Evolutionary conservation across 2,888 invertebrate genomes (phyloP), one percentile per base, ranked within the genome.

Genomic region (Azorinus chamasolen): DNA sequence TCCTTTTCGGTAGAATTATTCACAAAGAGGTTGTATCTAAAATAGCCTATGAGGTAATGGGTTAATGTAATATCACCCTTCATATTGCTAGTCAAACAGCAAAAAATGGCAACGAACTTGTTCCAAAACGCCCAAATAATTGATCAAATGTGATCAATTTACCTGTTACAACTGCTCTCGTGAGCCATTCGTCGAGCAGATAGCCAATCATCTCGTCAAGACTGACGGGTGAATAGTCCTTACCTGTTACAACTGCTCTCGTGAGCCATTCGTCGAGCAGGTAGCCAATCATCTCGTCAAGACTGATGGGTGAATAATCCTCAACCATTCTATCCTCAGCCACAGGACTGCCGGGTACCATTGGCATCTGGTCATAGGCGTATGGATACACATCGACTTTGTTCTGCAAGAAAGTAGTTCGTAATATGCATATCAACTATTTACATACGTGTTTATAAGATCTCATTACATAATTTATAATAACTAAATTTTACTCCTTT

Each of bases 231-330:
- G 65, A 58, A 45, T 73, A 80, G 63, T 73, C 77, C 39, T 10
- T 59, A 85, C 85, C 85, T 48, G 80, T 78, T 0, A 82, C 66
- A 14, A 83, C 79, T n/a, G 85, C 83, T 48, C 74, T 78, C 6
- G 81, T 79, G 10, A 85, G 59, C 85, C 85, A 85, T 25, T 75
- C 79, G 32, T 85, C 83, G 62, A 85, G 71, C 16, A 83, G 65
- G 2, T 64, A 70, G 66, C 72, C 79, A 22, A 85, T 82, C 75
- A 85, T 81, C 16, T 77, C 81, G 39, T 77, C 77, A n/a, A 81
- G 53, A 2, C 71, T 74, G 25, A 81, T 61, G 18, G 81, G 81
- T 53, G 65, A 58, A 45, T 73, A 80, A 59, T 73, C 77, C 39
- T 73, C 48, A 66, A 80, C 27, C 41, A 55, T 25, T 63, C 66